Evolutionary conservation across 2,797 vertebrate genomes (phyloP).

Genomic region (Poeciliopsis turneri): DNA sequence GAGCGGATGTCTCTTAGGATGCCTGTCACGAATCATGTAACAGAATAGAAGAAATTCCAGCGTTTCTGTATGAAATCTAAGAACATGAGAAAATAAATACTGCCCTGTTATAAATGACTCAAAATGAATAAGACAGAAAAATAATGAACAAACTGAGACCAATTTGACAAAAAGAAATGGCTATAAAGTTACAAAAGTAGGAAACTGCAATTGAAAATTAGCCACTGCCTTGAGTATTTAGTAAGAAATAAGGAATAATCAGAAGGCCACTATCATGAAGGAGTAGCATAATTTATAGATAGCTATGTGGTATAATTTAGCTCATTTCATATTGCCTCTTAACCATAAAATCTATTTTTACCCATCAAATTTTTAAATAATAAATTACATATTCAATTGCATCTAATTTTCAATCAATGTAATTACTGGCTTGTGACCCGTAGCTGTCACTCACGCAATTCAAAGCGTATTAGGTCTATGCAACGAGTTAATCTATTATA

Average conservation of each 20-base stretch:
- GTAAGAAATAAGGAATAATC: background rate
- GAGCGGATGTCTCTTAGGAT: constrained; percentile 9
- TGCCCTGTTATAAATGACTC: background rate
- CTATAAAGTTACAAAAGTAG: constrained; percentile 2
- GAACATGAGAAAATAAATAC: background rate
- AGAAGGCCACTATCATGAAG: background rate
- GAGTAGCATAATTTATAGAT: background rate
- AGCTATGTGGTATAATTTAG: background rate
- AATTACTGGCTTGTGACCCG: no score
- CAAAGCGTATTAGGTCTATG: no score
- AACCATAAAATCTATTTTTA: no score
- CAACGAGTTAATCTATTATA: no score
- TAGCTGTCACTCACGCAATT: no score
- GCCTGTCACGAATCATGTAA: constrained; percentile 9
- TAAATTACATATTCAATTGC: no score
- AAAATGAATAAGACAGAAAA: background rate
- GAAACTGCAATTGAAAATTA: background rate
- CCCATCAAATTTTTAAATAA: no score
- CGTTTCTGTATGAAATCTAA: constrained; percentile 7
- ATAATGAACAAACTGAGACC: background rate
- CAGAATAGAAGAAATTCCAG: constrained; percentile 16
- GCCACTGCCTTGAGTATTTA: background rate
- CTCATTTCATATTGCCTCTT: background rate
- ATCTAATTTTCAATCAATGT: no score
- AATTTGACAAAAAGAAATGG: constrained; percentile 14